Evolutionary conservation across 2,888 invertebrate species (phyloP), one percentile per base, ranked within the genome.

Genomic region (Psococerastis gibbosa): DNA sequence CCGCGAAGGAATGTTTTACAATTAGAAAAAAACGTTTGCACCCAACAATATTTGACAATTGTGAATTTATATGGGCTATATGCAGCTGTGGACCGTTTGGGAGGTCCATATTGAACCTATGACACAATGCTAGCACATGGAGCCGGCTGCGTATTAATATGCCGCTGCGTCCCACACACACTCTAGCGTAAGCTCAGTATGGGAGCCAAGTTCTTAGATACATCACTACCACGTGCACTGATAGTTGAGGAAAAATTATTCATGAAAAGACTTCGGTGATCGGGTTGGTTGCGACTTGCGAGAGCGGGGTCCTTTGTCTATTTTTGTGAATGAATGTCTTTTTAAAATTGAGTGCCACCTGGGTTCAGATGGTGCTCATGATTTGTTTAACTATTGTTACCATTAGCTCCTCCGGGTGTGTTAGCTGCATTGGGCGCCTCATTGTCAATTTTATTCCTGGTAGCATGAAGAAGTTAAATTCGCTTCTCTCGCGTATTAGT

Each of bases 41-140:
- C n/a, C n/a, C n/a, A n/a, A n/a, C n/a, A n/a, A n/a, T n/a, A 38
- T 38, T 38, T 38, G 38, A 38, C 38, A 38, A 38, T 38, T 38
- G 20, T 38, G 38, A 38, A 38, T 20, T 15, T 38, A 38, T 38
- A 20, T 15, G 38, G 38, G 38, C 20, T 38, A 38, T 38, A 13
- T 27, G 27, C 27, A 27, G 27, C 27, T 27, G 27, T 27, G n/a
- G n/a, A n/a, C n/a, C n/a, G n/a, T n/a, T n/a, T n/a, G n/a, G n/a
- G n/a, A n/a, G n/a, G n/a, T n/a, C n/a, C n/a, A n/a, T n/a, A n/a
- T n/a, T n/a, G n/a, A n/a, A n/a, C n/a, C n/a, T n/a, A n/a, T n/a
- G n/a, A n/a, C n/a, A 27, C 27, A 27, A 27, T 9, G 27, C 27
- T 27, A 11, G 11, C 27, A 27, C 27, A 27, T 6, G 27, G 8